These are phyloP conservation scores for Hapalemur alaotrensis DNA, from an alignment of 2,797 vertebrate species.

Conservation along the genomic window DNA sequence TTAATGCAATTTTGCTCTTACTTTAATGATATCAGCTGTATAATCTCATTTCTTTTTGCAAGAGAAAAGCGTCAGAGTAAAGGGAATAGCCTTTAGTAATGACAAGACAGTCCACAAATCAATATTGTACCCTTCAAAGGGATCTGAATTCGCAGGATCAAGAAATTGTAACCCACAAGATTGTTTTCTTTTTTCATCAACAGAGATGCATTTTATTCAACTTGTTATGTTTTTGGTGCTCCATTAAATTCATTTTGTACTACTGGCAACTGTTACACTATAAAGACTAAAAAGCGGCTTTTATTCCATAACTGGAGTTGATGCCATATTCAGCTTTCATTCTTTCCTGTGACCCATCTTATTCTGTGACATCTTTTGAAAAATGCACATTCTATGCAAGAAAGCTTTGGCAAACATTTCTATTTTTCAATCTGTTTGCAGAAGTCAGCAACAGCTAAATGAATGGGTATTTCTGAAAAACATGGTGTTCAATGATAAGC, in stretches of 20 bases:
- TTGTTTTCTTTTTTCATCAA: conserved; percentile 62
- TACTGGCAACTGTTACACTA: conserved; percentile 7
- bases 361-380: conserved; percentile 60
- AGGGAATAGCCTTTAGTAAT: conserved; percentile 59
- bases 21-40: conserved; percentile 70
- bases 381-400: conserved; percentile 49
- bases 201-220: conserved; percentile 68
- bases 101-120: conserved; percentile 61
- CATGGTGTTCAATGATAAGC: neutral
- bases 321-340: conserved; percentile 35
- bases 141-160: conserved; percentile 54
- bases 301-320: conserved; percentile 53
- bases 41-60: conserved; percentile 66
- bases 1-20: conserved; percentile 71
- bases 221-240: conserved; percentile 47
- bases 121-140: conserved; percentile 66
- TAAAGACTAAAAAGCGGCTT: conserved; percentile 53
- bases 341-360: conserved; percentile 5
- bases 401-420: conserved; percentile 46
- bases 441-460: conserved; percentile 15
- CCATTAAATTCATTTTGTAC: conserved; percentile 63
- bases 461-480: conserved; percentile 43
- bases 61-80: conserved; percentile 54
- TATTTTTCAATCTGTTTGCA: conserved; percentile 48
- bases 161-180: conserved; percentile 57